phyloP scores from a whole-genome alignment of 2,113 vertebrate genomes.

The Corythaixoides concolor region DNA sequence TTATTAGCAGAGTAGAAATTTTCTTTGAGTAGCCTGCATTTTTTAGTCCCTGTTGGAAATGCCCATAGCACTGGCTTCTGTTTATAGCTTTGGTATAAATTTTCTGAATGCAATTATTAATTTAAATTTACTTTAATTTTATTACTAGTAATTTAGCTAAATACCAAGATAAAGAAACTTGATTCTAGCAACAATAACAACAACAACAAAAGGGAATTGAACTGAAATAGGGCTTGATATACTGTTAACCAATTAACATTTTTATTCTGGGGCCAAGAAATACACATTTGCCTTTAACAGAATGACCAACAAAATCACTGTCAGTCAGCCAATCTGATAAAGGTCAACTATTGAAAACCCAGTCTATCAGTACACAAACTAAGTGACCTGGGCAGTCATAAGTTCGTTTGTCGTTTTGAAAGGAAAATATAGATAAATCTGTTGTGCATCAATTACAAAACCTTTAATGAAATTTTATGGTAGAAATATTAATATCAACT shows the following conservation, averaged over 20 bases:
- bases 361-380: constrained; percentile 18
- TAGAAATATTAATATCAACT: neutral
- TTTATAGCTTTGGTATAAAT: neutral
- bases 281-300: constrained; percentile 57
- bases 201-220: neutral
- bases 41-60: neutral
- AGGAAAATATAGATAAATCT: neutral
- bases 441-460: neutral
- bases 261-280: constrained; percentile 30
- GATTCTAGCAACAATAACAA: neutral
- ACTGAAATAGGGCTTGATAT: neutral
- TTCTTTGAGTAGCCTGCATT: neutral
- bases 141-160: constrained; percentile 1
- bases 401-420: neutral
- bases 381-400: neutral
- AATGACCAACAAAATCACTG: constrained; percentile 41
- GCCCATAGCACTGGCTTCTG: neutral
- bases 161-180: neutral
- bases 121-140: neutral
- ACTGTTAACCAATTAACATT: neutral
- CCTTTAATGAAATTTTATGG: neutral
- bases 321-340: constrained; percentile 75
- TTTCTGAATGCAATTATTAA: neutral
- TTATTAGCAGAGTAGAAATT: neutral
- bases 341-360: constrained; percentile 63